Base-by-base conservation (phyloP, 2,797 vertebrate genomes). In the Epinephelus malabaricus region DNA sequence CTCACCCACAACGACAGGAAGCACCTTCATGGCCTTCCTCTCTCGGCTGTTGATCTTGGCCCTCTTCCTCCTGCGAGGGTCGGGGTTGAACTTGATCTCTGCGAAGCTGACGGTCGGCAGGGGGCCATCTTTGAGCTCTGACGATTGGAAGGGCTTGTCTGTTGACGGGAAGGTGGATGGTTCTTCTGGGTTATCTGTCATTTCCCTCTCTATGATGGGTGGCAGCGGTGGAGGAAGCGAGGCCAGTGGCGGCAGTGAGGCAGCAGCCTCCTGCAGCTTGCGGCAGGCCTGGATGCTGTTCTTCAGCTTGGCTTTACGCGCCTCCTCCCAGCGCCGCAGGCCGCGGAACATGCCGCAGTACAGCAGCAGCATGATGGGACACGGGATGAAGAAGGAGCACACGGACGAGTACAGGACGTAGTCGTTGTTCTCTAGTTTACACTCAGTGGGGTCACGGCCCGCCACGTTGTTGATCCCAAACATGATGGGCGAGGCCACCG, bases 331-430 rank as follows among this genome's bases (percentile, higher is more conserved):
- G 23, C 95, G 96, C 58, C 92, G 94, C 73, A 99, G 95, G 79
- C 97, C 96, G 0, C 96, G 96, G 88, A 98, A 98, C 92, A 98
- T 97, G 69, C 97, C 97, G 6, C 95, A 97, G 94, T 97, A 99
- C 23, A 99, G 97, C 84, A 99, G 92, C 84, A 99, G 89, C 98
- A 98, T 97, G 91, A 98, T 93, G 14, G 97, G 98, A 76, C 98
- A 99, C 15, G 98, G 98, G 86, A 99, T 96, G 91, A 99, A 97
- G 94, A 99, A 99, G 81, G 98, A 99, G 91, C 98, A 99, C 78
- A 98, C 94, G 10, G 98, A 99, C 10, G 97, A 99, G 86, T 97
- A 99, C 59, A 99, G 83, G 0, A 99, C 94, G 45, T 98, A 99
- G 92, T 96, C 96, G 76, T 96, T 85, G 81, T 97, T 96, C 90